A percentile compares a stretch with the other conserved stretches of the same genome.
Conservation (phyloP, 2,888 invertebrate genomes). For the Serripes groenlandicus region DNA sequence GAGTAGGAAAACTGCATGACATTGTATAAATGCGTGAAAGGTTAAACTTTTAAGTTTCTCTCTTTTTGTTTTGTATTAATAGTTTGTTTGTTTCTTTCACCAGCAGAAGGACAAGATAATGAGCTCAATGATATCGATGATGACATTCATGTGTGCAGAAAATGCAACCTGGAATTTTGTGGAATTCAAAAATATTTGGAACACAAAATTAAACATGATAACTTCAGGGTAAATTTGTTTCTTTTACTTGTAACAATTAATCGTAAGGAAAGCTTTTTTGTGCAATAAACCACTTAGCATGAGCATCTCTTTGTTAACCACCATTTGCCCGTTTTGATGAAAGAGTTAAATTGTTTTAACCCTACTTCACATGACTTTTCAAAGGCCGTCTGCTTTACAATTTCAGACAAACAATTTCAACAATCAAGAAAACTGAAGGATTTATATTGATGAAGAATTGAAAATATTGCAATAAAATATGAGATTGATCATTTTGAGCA, state of each 20-base stretch:
- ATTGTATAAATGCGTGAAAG: background rate
- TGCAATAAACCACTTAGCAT: too few species aligned
- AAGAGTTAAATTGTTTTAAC: too few species aligned
- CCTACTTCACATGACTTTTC: too few species aligned
- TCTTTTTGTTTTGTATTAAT: background rate
- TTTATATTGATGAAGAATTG: background rate
- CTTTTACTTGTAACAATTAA: too few species aligned
- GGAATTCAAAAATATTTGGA: constrained; percentile 80
- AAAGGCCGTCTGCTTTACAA: too few species aligned
- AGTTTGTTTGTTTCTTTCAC: constrained; percentile 11
- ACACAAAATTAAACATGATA: constrained; percentile 83
- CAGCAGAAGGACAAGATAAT: constrained; percentile 29
- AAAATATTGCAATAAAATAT: background rate
- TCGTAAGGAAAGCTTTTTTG: too few species aligned
- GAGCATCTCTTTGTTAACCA: too few species aligned
- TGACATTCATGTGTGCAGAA: constrained; percentile 80
- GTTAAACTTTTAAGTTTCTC: background rate
- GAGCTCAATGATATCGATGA: constrained; percentile 51
- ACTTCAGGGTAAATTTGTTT: constrained; percentile 72
- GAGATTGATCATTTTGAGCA: background rate
- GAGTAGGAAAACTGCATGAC: background rate
- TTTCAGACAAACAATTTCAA: background rate
- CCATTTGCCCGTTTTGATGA: too few species aligned
- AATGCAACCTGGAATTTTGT: constrained; percentile 81
- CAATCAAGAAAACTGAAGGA: background rate